Base-by-base conservation (phyloP, 2,797 vertebrate genomes). In the Poeciliopsis turneri region DNA sequence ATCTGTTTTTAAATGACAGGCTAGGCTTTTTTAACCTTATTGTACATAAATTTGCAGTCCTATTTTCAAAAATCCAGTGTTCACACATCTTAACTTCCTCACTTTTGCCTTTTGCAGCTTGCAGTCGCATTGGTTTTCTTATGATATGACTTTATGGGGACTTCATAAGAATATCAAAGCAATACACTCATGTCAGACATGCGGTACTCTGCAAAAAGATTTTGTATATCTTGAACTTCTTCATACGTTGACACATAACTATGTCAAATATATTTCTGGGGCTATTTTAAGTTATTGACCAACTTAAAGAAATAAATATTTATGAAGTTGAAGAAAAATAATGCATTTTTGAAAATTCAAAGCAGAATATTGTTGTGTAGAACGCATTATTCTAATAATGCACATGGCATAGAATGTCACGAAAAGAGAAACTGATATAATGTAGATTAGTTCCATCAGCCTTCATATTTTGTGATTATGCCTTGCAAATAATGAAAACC, bases 1-100 rank as follows among this genome's bases (percentile, higher is more conserved):
- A 49, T 82, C 78, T 83, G 77, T 89, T 81, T 87, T 90, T 76
- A 75, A 75, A 76, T 84, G 79, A 86, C 83, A 72, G 76, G 80
- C 84, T 80, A 76, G 57, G 77, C 82, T 86, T 86, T 82, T 61
- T 77, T 82, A 84, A 89, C 84, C 84, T 79, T 78, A 85, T 79
- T 80, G 84, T 84, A 89, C 90, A 79, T 74, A 80, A 70, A 80
- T 74, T 76, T 84, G 25, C 68, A 43, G 41, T 70, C 12, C 39
- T 73, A 74, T 68, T 83, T 77, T 82, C 57, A 30, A 76, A 75
- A 16, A 83, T 57, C 43, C 74, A 79, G 47, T 41, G 83, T 78
- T 43, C 43, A 55, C 70, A 46, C 49, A 81, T 84, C 71, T 80
- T 78, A 51, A 76, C 71, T 78, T 77, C 33, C 66, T 6, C 69